Conservation (phyloP, 2,113 vertebrate species). For the Vireo altiloquus region DNA sequence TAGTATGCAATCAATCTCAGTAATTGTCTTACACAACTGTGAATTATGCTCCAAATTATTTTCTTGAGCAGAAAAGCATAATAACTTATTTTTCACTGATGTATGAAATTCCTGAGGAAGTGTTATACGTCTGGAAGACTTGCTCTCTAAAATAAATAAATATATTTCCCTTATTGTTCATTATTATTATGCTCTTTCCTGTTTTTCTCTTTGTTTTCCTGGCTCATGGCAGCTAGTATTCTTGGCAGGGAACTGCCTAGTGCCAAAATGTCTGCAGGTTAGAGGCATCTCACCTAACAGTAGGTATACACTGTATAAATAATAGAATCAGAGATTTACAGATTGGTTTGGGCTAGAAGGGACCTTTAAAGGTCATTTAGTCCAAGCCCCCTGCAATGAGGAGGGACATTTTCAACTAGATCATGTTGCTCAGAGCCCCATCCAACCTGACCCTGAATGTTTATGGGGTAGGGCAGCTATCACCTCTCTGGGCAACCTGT, state of each 20-base stretch:
- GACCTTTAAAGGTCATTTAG: not conserved
- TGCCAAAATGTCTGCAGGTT: not conserved
- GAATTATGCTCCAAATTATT: slow-evolving; percentile 62
- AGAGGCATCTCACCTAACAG: not conserved
- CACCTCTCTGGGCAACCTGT: not conserved
- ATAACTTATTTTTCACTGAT: slow-evolving; percentile 50
- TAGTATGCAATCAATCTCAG: slow-evolving; percentile 27
- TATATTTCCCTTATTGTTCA: not conserved
- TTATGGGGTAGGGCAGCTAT: not conserved
- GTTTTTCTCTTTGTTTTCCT: not conserved
- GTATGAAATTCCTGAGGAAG: slow-evolving; percentile 24
- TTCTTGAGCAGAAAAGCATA: slow-evolving; percentile 26
- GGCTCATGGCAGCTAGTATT: not conserved
- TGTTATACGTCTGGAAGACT: not conserved
- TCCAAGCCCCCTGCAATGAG: not conserved
- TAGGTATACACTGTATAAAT: not conserved
- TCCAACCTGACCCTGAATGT: not conserved
- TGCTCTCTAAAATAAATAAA: not conserved
- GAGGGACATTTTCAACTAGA: not conserved
- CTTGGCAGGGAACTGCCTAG: not conserved
- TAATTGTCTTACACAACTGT: slow-evolving; percentile 52
- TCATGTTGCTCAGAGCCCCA: not conserved
- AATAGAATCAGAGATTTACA: not conserved
- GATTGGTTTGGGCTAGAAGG: not conserved
- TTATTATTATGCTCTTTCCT: rapidly evolving